phyloP scores from a whole-genome alignment of 2,113 vertebrate genomes.

The Cheilinus undulatus region DNA sequence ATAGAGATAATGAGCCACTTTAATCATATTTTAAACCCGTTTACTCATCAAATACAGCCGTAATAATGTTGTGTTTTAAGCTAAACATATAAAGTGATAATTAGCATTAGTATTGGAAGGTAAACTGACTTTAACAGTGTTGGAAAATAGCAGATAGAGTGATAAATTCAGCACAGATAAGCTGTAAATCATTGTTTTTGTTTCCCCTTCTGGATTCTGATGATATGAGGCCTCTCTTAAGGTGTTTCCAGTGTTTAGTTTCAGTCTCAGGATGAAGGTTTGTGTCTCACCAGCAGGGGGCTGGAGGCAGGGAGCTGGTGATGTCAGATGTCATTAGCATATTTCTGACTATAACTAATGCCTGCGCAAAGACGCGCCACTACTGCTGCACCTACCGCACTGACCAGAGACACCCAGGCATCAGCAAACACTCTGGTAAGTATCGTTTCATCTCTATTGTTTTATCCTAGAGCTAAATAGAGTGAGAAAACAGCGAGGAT shows the following conservation, averaged over 20 bases:
- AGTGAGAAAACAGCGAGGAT: neutral
- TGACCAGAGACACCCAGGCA: conserved; percentile 50
- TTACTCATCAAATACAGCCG: neutral
- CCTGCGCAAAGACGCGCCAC: conserved; percentile 71
- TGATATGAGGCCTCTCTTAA: neutral
- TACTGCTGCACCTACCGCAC: conserved; percentile 76
- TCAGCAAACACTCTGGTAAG: conserved; percentile 71
- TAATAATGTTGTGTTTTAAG: rapidly evolving
- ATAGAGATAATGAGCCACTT: neutral
- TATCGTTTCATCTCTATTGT: neutral
- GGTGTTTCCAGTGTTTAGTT: neutral
- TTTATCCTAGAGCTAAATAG: neutral
- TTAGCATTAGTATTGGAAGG: rapidly evolving
- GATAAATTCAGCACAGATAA: rapidly evolving
- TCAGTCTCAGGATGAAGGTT: neutral
- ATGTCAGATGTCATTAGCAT: conserved; percentile 86
- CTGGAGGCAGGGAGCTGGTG: conserved; percentile 36
- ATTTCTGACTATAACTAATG: conserved; percentile 72
- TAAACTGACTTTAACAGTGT: neutral
- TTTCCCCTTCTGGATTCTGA: neutral
- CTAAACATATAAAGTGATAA: rapidly evolving
- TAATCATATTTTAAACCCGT: neutral
- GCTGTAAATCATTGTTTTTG: neutral
- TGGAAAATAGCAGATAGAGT: too few species aligned
- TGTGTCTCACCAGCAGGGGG: conserved; percentile 28